Base-by-base conservation (phyloP, 2,113 vertebrate genomes). In the Cinclus cinclus region DNA sequence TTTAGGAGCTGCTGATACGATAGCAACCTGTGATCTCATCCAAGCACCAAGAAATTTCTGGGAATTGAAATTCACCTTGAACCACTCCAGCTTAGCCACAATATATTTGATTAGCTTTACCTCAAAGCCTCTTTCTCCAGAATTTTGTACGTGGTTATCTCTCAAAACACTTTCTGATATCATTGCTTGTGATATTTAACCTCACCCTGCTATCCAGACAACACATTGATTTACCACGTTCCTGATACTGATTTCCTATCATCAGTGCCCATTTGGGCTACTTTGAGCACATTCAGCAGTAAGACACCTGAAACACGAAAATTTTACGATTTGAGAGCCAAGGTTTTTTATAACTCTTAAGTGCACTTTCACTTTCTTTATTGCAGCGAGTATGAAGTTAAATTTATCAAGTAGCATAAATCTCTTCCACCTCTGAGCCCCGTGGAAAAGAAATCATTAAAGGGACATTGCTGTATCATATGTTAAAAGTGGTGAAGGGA, bases 291-390 rank as follows among this genome's bases (percentile, higher is more conserved):
- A 46, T 90, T 93, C 80, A 71, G 73, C 67, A 81, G 46, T 71
- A 78, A 94, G 92, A 83, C 31, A 80, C 35, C 60, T 90, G 68
- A 96, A 96, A 95, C 33, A 74, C 39, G 12, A 68, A 88, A 83
- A 83, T 94, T 83, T 89, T 68, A 90, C 42, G 60, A 83, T 58
- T 94, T 71, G n/a, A 78, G 53, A 95, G 76, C 68, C 73, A 64
- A 89, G 80, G 75, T 90, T 93, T 93, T 92, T 96, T 77, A 81
- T 81, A 90, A 65, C 64, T 80, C 73, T 71, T 93, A 86, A 95
- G 82, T 93, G 92, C 83, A 89, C 69, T 83, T 96, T 44, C 52
- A 35, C 35, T 90, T 83, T 62, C 63, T 96, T 95, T 95, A 96
- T 81, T 86, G 44, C 64, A 33, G 52, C 2, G 30, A 63, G 37